Evolutionary conservation across 2,113 vertebrate species (phyloP), one percentile per base, ranked within the genome.

Genomic region (Albula glossodonta): DNA sequence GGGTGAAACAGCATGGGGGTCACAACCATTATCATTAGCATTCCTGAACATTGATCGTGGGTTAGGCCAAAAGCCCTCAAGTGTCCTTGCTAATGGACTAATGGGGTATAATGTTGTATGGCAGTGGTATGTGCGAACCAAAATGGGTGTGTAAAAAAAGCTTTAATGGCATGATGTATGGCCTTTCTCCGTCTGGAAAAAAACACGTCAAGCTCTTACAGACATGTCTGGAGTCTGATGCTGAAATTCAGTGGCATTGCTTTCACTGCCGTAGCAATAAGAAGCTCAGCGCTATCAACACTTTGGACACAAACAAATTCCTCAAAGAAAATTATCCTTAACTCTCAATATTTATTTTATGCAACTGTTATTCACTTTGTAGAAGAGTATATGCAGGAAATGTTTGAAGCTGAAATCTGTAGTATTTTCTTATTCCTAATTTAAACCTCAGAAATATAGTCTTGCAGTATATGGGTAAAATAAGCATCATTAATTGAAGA

Each of bases 41-140:
- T 74, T 25, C 70, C 70, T 74, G 10, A 74, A 31, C 70, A 74
- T 74, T 74, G 70, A 74, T 74, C 22, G 70, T 22, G n/a, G 70
- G 70, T 74, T n/a, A 74, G n/a, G 8, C n/a, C 70, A 74, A 74
- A 25, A 74, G 70, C 70, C 70, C 70, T 80, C 41, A 49, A 19
- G 78, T 50, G 78, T 50, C 50, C 50, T 80, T 4, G 25, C 80
- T 81, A 81, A 81, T 51, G 80, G 80, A 81, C 49, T 81, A n/a
- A 81, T 52, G 80, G 80, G 50, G 51, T 25, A 52, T 81, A 17
- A 50, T 49, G 78, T 80, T 51, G 50, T 48, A 31, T 74, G 50
- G 22, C 17, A 81, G 49, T 53, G 80, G 49, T 22, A 52, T 51
- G 50, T 19, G 53, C 70, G 31, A 74, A 74, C 31, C 70, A n/a